Percentiles rank a stretch among this genome's conserved stretches.
phyloP scores from a whole-genome alignment of 2,113 vertebrate species.

The Silurus meridionalis region DNA sequence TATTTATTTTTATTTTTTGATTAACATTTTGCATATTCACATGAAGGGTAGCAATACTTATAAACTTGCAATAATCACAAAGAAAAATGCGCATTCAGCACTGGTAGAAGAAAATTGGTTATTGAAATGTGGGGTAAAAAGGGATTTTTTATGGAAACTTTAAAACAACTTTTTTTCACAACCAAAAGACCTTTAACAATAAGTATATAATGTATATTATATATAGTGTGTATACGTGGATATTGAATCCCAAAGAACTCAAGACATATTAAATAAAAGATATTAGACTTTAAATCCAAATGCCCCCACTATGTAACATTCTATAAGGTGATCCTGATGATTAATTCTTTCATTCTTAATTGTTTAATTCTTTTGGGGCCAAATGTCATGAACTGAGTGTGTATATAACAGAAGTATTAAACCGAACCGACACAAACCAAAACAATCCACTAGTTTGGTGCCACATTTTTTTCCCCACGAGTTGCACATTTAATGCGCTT shows the following conservation, averaged over 20 bases:
- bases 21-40: neutral
- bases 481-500: neutral
- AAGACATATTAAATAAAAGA: constrained; percentile 81
- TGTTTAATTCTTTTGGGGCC: neutral
- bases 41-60: neutral
- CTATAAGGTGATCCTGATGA: constrained; percentile 79
- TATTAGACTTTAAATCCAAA: constrained; percentile 72
- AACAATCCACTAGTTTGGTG: constrained; percentile 7
- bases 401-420: neutral
- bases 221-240: too few species aligned
- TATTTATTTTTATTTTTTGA: too few species aligned
- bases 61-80: too few species aligned
- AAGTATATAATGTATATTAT: too few species aligned
- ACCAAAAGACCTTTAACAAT: neutral
- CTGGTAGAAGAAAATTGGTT: neutral
- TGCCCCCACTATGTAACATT: constrained; percentile 89
- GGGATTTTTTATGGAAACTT: neutral
- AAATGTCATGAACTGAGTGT: constrained; percentile 46
- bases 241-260: too few species aligned
- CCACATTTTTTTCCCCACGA: neutral
- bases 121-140: too few species aligned
- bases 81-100: neutral
- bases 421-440: neutral
- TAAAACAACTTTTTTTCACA: too few species aligned
- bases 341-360: constrained; percentile 40